Conservation (phyloP, 2,888 invertebrate species). For the Cylloceria caligata region DNA sequence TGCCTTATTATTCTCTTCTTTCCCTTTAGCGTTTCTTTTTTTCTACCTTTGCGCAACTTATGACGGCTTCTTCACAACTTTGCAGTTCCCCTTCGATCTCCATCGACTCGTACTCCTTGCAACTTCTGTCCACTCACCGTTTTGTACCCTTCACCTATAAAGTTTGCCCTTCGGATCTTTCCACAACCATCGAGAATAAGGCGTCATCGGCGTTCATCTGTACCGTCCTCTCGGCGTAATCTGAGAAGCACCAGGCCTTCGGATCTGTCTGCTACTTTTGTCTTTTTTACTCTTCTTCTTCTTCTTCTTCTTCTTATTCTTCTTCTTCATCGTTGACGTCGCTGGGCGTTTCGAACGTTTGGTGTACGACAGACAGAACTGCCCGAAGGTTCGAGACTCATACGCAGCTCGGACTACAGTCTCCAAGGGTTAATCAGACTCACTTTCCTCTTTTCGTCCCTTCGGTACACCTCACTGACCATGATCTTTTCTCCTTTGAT, state of each 20-base stretch:
- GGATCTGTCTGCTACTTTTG: background rate
- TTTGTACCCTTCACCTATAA: background rate
- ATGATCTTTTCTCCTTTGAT: slow-evolving; percentile 30
- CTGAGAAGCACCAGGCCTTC: background rate
- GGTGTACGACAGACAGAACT: background rate
- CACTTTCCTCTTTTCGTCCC: background rate
- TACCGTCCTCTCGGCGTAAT: background rate
- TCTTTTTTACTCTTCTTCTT: background rate
- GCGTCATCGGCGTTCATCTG: background rate
- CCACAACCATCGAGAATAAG: background rate
- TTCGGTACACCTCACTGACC: slow-evolving; percentile 1
- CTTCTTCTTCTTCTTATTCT: background rate
- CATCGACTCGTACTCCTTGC: background rate
- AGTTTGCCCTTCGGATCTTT: background rate
- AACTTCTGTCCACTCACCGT: background rate
- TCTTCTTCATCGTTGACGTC: background rate
- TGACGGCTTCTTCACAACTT: slow-evolving; percentile 3
- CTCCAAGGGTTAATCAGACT: no score
- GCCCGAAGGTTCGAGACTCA: background rate
- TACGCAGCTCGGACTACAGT: slow-evolving; percentile 3
- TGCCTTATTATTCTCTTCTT: background rate
- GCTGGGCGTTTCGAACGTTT: background rate
- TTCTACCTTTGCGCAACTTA: slow-evolving; percentile 10
- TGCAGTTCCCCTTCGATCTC: background rate
- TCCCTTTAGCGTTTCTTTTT: background rate